Conservation (phyloP, 2,113 vertebrate species). For the Bolborhynchus lineola region DNA sequence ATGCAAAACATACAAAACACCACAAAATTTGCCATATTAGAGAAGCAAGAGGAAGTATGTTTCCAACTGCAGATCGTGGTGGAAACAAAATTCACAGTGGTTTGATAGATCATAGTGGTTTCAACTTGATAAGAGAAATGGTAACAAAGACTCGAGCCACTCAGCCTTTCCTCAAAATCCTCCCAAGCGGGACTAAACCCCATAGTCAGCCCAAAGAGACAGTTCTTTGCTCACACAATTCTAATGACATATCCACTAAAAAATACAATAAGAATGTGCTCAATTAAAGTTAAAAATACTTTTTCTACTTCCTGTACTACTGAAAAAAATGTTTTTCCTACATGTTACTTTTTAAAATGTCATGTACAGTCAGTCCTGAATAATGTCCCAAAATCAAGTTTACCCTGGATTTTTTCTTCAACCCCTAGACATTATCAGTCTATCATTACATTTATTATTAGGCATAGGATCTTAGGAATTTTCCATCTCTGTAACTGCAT, state of each 20-base stretch:
- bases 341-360: background rate
- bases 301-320: background rate
- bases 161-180: background rate
- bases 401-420: background rate
- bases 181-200: background rate
- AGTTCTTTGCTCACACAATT: background rate
- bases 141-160: background rate
- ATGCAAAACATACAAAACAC: background rate
- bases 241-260: background rate
- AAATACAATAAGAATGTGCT: background rate
- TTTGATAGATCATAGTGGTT: background rate
- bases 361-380: background rate
- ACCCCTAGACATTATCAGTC: background rate
- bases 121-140: background rate
- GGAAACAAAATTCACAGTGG: background rate
- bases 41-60: background rate
- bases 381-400: background rate
- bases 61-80: background rate
- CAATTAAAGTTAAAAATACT: background rate
- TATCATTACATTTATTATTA: background rate
- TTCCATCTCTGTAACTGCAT: background rate
- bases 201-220: background rate
- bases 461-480: background rate
- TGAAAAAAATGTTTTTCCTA: background rate
- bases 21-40: background rate